Percentiles rank a stretch among this genome's conserved stretches.
Conservation (phyloP, 2,113 vertebrate genomes). For the human region GRCh38 chr2:139636501-139637000, state of each 20-base stretch:
- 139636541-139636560: constrained; percentile 6
- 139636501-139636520: neutral
- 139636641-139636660: constrained; percentile 21
- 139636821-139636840: too few species aligned
- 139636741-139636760: too few species aligned
- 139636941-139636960: too few species aligned
- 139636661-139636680: neutral
- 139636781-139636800: too few species aligned
- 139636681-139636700: neutral
- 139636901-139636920: neutral
- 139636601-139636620: constrained; percentile 47
- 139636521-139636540: neutral
- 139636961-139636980: too few species aligned
- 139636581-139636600: constrained; percentile 22
- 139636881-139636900: neutral
- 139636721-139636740: too few species aligned
- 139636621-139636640: neutral
- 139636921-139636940: too few species aligned
- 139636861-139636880: too few species aligned
- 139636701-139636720: neutral
- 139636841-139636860: too few species aligned
- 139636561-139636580: constrained; percentile 16
- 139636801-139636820: too few species aligned
- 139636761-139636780: too few species aligned
- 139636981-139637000: too few species aligned